Conservation (phyloP, 2,797 vertebrate species). For the Poeciliopsis presidionis region DNA sequence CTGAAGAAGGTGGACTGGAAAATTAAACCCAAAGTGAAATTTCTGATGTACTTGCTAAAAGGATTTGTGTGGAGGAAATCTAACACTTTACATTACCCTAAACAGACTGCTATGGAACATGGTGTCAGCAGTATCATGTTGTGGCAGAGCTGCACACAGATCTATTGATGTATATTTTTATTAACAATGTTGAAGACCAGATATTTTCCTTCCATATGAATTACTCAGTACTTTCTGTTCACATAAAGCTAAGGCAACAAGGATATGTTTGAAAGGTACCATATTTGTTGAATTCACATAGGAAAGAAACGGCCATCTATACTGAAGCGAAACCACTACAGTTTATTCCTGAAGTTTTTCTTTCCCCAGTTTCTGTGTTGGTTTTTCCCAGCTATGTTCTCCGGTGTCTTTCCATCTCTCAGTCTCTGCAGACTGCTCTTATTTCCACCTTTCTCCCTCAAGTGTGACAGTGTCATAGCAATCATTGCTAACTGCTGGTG, state of each 20-base stretch:
- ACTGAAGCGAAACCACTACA: constrained; percentile 26
- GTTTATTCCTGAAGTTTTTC: constrained; percentile 39
- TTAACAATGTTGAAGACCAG: background rate
- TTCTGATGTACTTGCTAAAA: background rate
- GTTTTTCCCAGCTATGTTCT: constrained; percentile 40
- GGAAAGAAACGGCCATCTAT: constrained; percentile 24
- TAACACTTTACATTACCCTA: background rate
- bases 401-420: constrained; percentile 39
- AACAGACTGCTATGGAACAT: background rate
- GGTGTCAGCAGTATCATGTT: background rate
- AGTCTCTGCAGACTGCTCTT: constrained; percentile 52
- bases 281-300: background rate
- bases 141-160: background rate
- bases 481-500: constrained; percentile 74
- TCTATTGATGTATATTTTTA: background rate
- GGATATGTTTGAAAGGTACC: background rate
- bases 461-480: constrained; percentile 69
- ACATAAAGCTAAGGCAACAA: background rate
- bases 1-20: background rate
- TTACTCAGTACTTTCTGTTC: background rate
- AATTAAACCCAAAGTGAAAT: background rate
- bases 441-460: constrained; percentile 58
- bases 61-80: background rate
- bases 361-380: constrained; percentile 30
- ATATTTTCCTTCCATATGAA: background rate